These are phyloP conservation scores for Drosophila siamana DNA, from an alignment of 2,888 invertebrate species.

Conservation along the genomic window DNA sequence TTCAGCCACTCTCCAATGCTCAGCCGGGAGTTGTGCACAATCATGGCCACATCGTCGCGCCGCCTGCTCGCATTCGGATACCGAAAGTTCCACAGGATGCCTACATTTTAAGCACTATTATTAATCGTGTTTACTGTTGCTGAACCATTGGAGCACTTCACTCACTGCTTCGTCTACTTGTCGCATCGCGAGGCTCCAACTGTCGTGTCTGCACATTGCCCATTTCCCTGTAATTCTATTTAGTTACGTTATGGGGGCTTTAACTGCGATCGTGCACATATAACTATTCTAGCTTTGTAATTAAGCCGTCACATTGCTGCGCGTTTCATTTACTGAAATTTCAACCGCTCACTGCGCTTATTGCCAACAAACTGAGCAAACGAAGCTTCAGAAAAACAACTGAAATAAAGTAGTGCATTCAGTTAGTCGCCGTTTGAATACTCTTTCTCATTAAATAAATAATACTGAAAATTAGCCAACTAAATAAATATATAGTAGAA, in stretches of 20 bases:
- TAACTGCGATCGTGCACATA: slow-evolving; percentile 18
- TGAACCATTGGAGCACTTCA: slow-evolving; percentile 1
- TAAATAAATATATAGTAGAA: no score
- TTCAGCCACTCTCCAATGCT: slow-evolving; percentile 88
- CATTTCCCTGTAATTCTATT: slow-evolving; percentile 56
- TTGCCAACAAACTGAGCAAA: slow-evolving; percentile 61
- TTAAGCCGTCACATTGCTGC: slow-evolving; percentile 55
- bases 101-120: slow-evolving; percentile 43
- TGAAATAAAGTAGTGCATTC: not conserved
- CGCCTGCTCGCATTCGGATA: slow-evolving; percentile 82
- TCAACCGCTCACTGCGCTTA: slow-evolving; percentile 57
- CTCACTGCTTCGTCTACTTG: slow-evolving; percentile 78
- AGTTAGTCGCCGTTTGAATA: slow-evolving; percentile 18
- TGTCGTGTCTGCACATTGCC: slow-evolving; percentile 77
- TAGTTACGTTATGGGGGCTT: not conserved
- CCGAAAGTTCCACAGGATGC: slow-evolving; percentile 86
- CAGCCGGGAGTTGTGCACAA: slow-evolving; percentile 86
- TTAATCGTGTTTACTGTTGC: not conserved
- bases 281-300: slow-evolving; percentile 46
- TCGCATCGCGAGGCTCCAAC: slow-evolving; percentile 60
- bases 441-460: no score
- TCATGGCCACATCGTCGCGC: slow-evolving; percentile 78
- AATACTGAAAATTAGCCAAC: no score
- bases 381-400: slow-evolving; percentile 44
- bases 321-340: slow-evolving; percentile 45